Conservation (phyloP, 2,797 vertebrate genomes). For the Scyliorhinus canicula region DNA sequence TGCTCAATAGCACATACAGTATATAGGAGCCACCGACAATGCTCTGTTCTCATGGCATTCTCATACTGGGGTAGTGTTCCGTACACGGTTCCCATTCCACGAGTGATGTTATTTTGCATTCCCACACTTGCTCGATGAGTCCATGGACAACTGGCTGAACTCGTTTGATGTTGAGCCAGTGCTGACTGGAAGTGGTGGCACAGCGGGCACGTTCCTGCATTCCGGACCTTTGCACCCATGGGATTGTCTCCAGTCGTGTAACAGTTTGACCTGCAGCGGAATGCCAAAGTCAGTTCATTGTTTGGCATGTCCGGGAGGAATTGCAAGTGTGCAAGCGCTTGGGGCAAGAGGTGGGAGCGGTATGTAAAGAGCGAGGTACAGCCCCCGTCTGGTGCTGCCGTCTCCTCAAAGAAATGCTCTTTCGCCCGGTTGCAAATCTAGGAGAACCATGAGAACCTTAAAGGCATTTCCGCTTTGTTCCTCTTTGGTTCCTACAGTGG, state of each 20-base stretch:
- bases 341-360: neutral
- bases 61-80: neutral
- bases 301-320: neutral
- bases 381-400: neutral
- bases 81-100: neutral
- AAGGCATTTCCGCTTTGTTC: neutral
- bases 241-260: neutral
- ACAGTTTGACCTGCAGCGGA: neutral
- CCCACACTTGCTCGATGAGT: neutral
- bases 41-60: neutral
- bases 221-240: neutral
- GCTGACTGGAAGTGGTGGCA: neutral
- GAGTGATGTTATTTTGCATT: neutral
- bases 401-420: neutral
- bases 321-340: neutral
- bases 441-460: neutral
- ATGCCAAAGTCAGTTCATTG: neutral
- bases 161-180: neutral
- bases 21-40: neutral
- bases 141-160: neutral
- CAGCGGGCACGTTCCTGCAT: neutral
- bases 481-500: neutral
- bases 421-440: neutral
- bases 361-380: neutral
- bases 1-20: neutral